Evolutionary conservation across 1,140 invertebrate species (phyloP), one percentile per base, ranked within the genome.

Genomic region (Holcopasites calliopsidis): DNA sequence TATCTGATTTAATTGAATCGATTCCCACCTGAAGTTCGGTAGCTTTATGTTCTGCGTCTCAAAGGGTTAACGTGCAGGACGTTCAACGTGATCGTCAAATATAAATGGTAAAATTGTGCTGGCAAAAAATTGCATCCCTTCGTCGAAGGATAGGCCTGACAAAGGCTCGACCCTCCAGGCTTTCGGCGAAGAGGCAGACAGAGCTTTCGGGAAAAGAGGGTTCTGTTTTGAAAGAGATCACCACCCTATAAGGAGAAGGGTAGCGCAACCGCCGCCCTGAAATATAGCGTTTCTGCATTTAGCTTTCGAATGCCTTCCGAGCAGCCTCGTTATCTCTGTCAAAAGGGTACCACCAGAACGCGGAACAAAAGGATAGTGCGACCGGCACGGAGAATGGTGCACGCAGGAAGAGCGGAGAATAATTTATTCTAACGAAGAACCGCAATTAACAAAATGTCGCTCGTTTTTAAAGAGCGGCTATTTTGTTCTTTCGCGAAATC

Each of bases 71-170:
- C 23, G 23, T 33, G 31, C 8, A 4, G 13, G 33, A 69, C 11
- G 10, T 28, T 16, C n/a, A n/a, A n/a, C n/a, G n/a, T n/a, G n/a
- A n/a, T n/a, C n/a, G n/a, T n/a, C n/a, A n/a, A n/a, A n/a, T 38
- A 7, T 16, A 3, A 8, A 21, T 6, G 2, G 35, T 42, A 33
- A 57, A 68, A 35, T 6, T 28, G 23, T 70, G 75, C 79, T 69
- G 75, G 76, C 74, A 77, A 52, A 55, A 26, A 76, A 85, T 83
- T 79, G 80, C 50, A 54, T 79, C 70, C 71, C 76, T 85, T 85
- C 58, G 57, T 52, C 35, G 40, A 68, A 42, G 76, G 54, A 69
- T 71, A 33, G n/a, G 7, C 55, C 31, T 40, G 47, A 77, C 73
- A n/a, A 60, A 26, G n/a, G 23, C 52, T 74, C 40, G 47, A 26